phyloP scores from a whole-genome alignment of 1,140 invertebrate genomes.

The Ephestia elutella region DNA sequence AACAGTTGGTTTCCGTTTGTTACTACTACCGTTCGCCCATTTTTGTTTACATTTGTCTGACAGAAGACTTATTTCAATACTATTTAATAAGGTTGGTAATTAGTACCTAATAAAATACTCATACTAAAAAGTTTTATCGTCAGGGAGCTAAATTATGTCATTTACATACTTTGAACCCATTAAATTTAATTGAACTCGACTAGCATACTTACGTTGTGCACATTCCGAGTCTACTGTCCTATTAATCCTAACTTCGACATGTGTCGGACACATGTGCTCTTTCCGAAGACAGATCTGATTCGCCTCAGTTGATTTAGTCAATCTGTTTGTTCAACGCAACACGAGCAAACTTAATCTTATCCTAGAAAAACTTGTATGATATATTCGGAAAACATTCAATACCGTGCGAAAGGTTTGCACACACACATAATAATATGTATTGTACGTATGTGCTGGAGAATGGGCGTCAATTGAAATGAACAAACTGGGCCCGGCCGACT shows the following conservation, averaged over 20 bases:
- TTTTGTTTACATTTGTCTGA: background rate
- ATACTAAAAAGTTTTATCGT: too few species aligned
- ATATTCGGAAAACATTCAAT: slow-evolving; percentile 9
- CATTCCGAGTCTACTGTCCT: slow-evolving; percentile 21
- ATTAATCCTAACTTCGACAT: slow-evolving; percentile 38
- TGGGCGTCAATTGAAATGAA: slow-evolving; percentile 49
- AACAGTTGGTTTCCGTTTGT: too few species aligned
- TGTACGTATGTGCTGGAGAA: slow-evolving; percentile 23
- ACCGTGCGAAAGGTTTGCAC: too few species aligned
- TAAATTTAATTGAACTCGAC: slow-evolving; percentile 21
- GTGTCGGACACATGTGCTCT: slow-evolving; percentile 36
- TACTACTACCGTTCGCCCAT: background rate
- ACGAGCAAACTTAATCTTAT: slow-evolving; percentile 8
- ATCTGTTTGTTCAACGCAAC: slow-evolving; percentile 6
- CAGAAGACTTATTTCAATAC: too few species aligned
- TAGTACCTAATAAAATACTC: too few species aligned
- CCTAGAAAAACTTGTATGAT: slow-evolving; percentile 5
- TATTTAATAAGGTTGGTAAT: too few species aligned
- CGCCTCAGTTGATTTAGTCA: slow-evolving; percentile 14
- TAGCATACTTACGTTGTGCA: slow-evolving; percentile 12
- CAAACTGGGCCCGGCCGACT: slow-evolving; percentile 43
- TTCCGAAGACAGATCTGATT: slow-evolving; percentile 21
- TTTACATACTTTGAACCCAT: background rate
- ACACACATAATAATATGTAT: slow-evolving; percentile 8
- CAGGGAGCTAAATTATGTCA: background rate